Evolutionary conservation across 2,113 vertebrate genomes (phyloP), one percentile per base, ranked within the genome.

Genomic region (Peucedramus taeniatus): DNA sequence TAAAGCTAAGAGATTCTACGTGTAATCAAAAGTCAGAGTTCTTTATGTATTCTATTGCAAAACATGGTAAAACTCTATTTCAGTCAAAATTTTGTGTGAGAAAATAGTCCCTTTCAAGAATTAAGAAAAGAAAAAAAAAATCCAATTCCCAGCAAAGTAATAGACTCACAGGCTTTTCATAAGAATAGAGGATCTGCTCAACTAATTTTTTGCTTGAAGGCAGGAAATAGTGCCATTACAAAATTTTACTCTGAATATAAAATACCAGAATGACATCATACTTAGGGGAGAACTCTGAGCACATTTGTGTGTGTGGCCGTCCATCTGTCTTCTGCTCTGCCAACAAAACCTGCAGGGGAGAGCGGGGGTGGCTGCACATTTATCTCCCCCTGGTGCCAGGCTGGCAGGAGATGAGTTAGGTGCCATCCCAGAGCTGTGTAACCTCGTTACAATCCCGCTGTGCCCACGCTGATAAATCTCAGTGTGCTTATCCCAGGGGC

Each of bases 161-260:
- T 68, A 92, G 83, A 59, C n/a, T 84, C 31, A 15, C 4, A 56
- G 56, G 60, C 35, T 94, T 92, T 87, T 83, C 87, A 50, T 49
- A 71, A 75, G 49, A 92, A 84, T 7, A 79, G 76, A 72, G 65
- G 83, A 82, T 81, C 45, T 59, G 82, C 64, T 93, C 86, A 79
- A 94, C 80, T 70, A 33, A 68, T 89, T 91, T 75, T 86, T 90
- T 89, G 49, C 76, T 87, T 40, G 83, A 92, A 91, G 86, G 65
- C 71, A 87, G 53, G 61, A 91, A 95, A 82, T 6, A 31, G 28
- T 33, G 16, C 74, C 61, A 60, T 94, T 94, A 87, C 21, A 92
- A 78, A 37, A 84, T 78, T 90, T 95, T 77, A 77, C 35, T 28
- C 47, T 51, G 76, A 71, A 66, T 74, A 59, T 33, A 70, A 80